phyloP scores from a whole-genome alignment of 2,888 invertebrate species.

The Lycaena phlaeas region DNA sequence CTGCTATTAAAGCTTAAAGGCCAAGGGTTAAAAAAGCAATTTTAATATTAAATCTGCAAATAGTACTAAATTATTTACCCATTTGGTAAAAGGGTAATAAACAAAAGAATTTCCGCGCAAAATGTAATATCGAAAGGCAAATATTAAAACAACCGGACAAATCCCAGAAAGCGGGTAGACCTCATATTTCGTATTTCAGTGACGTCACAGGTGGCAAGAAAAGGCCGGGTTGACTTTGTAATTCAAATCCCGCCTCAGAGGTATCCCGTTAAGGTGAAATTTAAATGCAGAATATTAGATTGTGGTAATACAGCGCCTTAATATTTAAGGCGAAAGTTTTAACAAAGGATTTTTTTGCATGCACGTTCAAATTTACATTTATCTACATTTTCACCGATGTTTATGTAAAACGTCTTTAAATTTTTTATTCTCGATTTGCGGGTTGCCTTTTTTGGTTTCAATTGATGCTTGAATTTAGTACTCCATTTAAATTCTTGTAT shows the following conservation, averaged over 20 bases:
- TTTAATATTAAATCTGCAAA: too few species aligned
- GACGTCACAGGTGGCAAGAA: constrained; percentile 37
- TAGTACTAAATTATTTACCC: too few species aligned
- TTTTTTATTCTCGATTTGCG: neutral
- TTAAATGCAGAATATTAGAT: constrained; percentile 60
- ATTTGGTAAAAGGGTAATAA: too few species aligned
- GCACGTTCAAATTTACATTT: constrained; percentile 7
- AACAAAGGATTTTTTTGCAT: constrained; percentile 16
- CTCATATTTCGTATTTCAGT: constrained; percentile 17
- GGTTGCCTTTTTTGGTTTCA: constrained; percentile 2
- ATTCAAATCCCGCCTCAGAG: constrained; percentile 48
- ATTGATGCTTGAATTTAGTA: too few species aligned
- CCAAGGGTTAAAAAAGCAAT: too few species aligned
- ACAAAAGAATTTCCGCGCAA: too few species aligned
- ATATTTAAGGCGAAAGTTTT: constrained; percentile 27
- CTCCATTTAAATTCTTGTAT: too few species aligned
- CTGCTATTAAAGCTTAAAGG: too few species aligned
- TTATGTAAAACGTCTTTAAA: constrained; percentile 3
- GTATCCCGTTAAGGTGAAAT: constrained; percentile 48
- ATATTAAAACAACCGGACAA: constrained; percentile 10
- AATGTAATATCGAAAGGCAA: too few species aligned
- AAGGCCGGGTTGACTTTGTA: constrained; percentile 55
- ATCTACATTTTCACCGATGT: constrained; percentile 6
- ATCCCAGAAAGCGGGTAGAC: constrained; percentile 9
- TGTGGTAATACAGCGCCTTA: constrained; percentile 37